Percentiles rank a stretch among this genome's conserved stretches.
Conservation (phyloP, 2,888 invertebrate genomes). For the Mythimna pallens region DNA sequence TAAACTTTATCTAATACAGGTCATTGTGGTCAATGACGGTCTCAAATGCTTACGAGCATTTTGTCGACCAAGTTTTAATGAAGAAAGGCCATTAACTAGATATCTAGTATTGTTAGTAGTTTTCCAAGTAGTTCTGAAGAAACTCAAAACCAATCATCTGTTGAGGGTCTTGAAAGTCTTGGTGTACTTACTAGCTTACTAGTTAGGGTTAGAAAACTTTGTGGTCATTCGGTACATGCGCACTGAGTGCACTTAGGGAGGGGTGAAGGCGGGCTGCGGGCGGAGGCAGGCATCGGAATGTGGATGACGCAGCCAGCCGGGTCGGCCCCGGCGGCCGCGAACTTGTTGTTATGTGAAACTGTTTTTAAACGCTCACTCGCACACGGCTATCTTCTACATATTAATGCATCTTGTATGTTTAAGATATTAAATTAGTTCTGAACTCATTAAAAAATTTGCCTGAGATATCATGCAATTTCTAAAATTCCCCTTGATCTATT, state of each 20-base stretch:
- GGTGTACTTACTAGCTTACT: neutral
- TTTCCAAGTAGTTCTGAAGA: neutral
- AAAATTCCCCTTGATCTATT: neutral
- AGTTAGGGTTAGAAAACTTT: constrained; percentile 77
- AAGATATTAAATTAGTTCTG: constrained; percentile 38
- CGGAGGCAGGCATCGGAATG: constrained; percentile 85
- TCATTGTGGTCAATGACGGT: neutral
- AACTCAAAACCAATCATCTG: constrained; percentile 17
- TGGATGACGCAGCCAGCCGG: constrained; percentile 87
- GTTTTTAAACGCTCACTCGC: constrained; percentile 80
- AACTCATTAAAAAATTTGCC: constrained; percentile 2
- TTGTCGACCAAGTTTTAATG: neutral
- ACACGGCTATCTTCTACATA: constrained; percentile 67
- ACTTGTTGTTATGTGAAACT: constrained; percentile 88
- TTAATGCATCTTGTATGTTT: constrained; percentile 44
- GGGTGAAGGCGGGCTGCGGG: constrained; percentile 70
- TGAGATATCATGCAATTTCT: neutral
- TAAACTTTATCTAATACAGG: neutral
- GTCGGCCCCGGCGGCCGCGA: constrained; percentile 80
- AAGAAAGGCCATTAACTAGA: neutral
- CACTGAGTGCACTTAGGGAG: constrained; percentile 79
- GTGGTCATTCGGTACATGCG: constrained; percentile 84
- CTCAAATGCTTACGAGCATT: neutral
- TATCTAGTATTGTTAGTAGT: neutral
- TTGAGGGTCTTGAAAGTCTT: constrained; percentile 29